A percentile compares a stretch with the other conserved stretches of the same genome.
Conservation (phyloP, 2,888 invertebrate genomes). For the Epistrophe grossulariae region DNA sequence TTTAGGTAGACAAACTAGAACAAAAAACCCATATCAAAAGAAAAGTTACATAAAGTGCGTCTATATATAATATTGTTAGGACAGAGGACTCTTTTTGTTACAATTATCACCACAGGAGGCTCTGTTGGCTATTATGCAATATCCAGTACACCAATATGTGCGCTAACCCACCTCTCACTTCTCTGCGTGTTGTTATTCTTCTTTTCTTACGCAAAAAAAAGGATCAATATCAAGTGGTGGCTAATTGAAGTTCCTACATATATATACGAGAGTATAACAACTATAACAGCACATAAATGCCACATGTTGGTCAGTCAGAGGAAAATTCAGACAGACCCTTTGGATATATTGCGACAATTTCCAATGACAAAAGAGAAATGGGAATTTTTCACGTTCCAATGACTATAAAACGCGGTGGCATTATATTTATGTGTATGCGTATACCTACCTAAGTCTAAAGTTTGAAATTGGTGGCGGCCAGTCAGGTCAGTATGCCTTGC, state of each 20-base stretch:
- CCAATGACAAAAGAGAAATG: constrained; percentile 71
- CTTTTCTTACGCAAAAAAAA: constrained; percentile 32
- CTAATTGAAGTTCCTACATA: constrained; percentile 60
- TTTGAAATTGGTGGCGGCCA: not conserved
- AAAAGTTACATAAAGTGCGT: constrained; percentile 1
- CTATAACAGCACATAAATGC: constrained; percentile 8
- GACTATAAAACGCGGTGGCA: constrained; percentile 38
- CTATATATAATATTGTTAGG: constrained; percentile 29
- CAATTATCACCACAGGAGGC: constrained; percentile 69
- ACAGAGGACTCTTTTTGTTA: constrained; percentile 28
- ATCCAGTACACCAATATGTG: constrained; percentile 31
- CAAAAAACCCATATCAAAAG: constrained; percentile 31
- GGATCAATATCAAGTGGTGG: constrained; percentile 73
- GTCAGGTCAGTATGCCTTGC: constrained; percentile 29
- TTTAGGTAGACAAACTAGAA: not conserved
- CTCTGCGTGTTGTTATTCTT: constrained; percentile 57
- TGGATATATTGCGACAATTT: constrained; percentile 47
- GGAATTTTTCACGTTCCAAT: constrained; percentile 71
- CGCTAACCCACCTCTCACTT: constrained; percentile 29
- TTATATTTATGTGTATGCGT: not conserved
- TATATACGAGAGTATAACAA: not conserved
- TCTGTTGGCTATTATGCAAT: constrained; percentile 53
- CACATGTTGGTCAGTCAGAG: constrained; percentile 68
- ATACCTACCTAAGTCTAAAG: not conserved
- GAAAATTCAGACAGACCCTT: constrained; percentile 27